Evolutionary conservation across 2,797 vertebrate genomes (phyloP), one percentile per base, ranked within the genome.

Genomic region (Zalophus californianus): DNA sequence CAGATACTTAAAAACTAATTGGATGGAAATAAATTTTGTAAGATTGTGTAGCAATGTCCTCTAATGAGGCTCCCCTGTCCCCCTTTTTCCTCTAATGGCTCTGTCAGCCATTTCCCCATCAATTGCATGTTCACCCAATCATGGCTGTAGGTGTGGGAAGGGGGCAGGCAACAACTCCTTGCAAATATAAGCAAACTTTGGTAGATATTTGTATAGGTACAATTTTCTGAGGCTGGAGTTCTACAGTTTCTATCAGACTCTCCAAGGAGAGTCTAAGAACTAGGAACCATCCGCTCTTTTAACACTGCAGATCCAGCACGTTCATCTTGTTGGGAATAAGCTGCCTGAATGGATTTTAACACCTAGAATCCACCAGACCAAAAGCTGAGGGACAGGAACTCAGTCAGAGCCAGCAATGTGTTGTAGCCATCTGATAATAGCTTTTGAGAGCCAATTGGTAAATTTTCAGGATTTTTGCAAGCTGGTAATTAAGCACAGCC

Each of bases 391-490:
- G 10, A 8, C 56, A 86, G 38, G 16, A 87, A 32, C 44, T 88
- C 56, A 73, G 21, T 85, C 44, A n/a, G 12, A 80, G 9, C 41
- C 12, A 82, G 16, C 50, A 32, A 12, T 90, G n/a, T 73, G 32
- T 29, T 38, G 2, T 8, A 77, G 25, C 20, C 9, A 14, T 18
- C n/a, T 75, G 41, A 87, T 5, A 54, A 35, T 1, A 62, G 32
- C 6, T 52, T 16, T 5, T 58, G 27, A 88, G 85, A 86, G 14
- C 29, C 9, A 41, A 10, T 1, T 72, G 41, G 13, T 62, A 70
- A 66, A 79, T 58, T 60, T 72, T 35, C 3, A 68, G 29, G 18
- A 86, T 66, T 84, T 92, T 91, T 68, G 12, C 13, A 72, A 91
- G 21, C 14, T 18, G 10, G 2, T 62, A 44, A 3, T 86, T 92